phyloP scores from a whole-genome alignment of 2,888 invertebrate genomes.

The Argyresthia goedartella region DNA sequence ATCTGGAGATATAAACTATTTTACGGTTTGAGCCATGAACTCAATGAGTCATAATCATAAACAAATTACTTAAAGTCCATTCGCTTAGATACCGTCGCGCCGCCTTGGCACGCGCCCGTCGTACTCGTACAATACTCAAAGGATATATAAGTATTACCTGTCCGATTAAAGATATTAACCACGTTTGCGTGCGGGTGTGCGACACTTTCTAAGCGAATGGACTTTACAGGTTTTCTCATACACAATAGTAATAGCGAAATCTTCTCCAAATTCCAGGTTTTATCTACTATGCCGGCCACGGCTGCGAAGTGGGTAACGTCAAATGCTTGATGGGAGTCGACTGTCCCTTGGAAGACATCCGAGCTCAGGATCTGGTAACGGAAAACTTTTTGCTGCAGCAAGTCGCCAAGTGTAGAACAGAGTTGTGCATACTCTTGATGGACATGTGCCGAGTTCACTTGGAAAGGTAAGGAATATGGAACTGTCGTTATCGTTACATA shows the following conservation, averaged over 20 bases:
- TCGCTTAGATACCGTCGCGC: too few species aligned
- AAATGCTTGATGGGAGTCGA: constrained; percentile 64
- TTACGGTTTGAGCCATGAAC: too few species aligned
- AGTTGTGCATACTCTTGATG: constrained; percentile 59
- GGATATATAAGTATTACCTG: too few species aligned
- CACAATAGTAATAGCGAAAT: background rate
- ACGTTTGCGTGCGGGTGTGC: too few species aligned
- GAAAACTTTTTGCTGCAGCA: constrained; percentile 57
- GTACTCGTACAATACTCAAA: too few species aligned
- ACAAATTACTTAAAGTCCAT: too few species aligned
- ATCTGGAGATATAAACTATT: too few species aligned
- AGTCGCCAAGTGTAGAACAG: constrained; percentile 48
- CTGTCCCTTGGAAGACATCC: constrained; percentile 48
- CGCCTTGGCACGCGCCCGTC: too few species aligned
- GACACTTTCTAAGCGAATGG: too few species aligned
- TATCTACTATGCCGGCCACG: constrained; percentile 70
- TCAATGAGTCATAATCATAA: too few species aligned
- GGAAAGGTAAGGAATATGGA: constrained; percentile 47
- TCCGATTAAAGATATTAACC: too few species aligned
- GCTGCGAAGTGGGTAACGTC: constrained; percentile 59
- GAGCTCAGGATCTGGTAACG: constrained; percentile 46
- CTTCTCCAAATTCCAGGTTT: constrained; percentile 39
- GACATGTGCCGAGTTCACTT: constrained; percentile 69
- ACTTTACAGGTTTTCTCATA: background rate
- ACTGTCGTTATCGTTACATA: constrained; percentile 8